Evolutionary conservation across 1,140 invertebrate genomes (phyloP).

Genomic region (Drosophila grimshawi): DNA sequence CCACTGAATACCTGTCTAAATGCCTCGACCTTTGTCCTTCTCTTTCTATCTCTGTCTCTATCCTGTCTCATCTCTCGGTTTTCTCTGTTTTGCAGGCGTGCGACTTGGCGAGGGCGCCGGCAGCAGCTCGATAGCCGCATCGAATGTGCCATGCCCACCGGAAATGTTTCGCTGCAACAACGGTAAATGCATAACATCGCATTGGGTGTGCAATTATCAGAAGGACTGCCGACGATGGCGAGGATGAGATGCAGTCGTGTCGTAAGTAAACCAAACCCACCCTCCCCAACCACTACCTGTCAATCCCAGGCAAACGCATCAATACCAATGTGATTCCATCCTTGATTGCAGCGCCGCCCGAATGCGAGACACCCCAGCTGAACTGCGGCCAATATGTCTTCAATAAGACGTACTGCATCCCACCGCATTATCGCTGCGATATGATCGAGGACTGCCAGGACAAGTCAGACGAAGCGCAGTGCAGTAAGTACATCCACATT

Average conservation of each 20-base stretch:
- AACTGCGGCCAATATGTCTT: constrained; percentile 96
- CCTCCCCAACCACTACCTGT: background rate
- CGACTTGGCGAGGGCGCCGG: constrained; percentile 50
- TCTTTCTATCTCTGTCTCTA: background rate
- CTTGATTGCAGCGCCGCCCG: constrained; percentile 90
- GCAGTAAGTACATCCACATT: constrained; percentile 90
- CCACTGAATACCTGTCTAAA: constrained; percentile 6
- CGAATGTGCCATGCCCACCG: constrained; percentile 86
- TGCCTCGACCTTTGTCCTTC: constrained; percentile 1
- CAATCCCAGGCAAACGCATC: background rate
- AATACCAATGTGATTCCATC: background rate
- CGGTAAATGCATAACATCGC: constrained; percentile 93
- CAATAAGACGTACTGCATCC: constrained; percentile 97
- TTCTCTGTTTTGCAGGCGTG: constrained; percentile 40
- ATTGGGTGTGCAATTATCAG: constrained; percentile 95
- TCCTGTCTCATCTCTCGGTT: too few species aligned
- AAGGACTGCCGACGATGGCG: constrained; percentile 94
- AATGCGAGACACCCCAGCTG: constrained; percentile 93
- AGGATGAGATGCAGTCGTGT: constrained; percentile 95
- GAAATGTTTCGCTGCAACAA: constrained; percentile 93
- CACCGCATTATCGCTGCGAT: constrained; percentile 95
- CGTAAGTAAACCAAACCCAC: constrained; percentile 88
- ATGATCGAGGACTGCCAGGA: constrained; percentile 97
- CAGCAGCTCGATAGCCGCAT: constrained; percentile 46
- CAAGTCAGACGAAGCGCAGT: constrained; percentile 96